Conservation (phyloP, 1,140 invertebrate species). For the Aphelenchoides avenae region DNA sequence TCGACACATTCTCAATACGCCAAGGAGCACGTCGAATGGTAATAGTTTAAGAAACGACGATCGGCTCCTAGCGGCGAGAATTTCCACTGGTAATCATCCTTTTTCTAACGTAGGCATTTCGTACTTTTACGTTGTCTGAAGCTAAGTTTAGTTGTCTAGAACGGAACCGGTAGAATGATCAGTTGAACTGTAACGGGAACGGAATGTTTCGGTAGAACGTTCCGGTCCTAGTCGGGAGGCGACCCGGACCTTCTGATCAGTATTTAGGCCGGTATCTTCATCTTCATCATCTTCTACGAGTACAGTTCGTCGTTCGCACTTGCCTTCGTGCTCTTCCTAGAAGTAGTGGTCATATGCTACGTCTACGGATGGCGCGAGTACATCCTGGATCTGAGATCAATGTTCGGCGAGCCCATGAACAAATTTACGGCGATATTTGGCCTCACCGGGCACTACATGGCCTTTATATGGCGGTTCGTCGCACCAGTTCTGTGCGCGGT, state of each 20-base stretch:
- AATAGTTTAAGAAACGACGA: too few relatives aligned
- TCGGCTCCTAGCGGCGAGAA: too few relatives aligned
- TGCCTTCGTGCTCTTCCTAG: slow-evolving; percentile 16
- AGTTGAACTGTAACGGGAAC: too few relatives aligned
- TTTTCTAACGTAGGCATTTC: too few relatives aligned
- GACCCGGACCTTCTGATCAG: not conserved
- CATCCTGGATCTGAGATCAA: slow-evolving; percentile 11
- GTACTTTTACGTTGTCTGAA: too few relatives aligned
- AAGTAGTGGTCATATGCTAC: slow-evolving; percentile 12
- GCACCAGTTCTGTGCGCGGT: slow-evolving; percentile 6
- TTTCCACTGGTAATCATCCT: too few relatives aligned
- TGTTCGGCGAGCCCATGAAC: slow-evolving; percentile 13
- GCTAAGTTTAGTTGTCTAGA: too few relatives aligned
- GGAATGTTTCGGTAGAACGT: too few relatives aligned
- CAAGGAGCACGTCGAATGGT: too few relatives aligned
- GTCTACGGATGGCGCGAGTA: slow-evolving; percentile 14
- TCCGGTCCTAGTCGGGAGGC: not conserved
- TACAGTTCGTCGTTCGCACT: slow-evolving; percentile 21
- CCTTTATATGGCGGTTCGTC: slow-evolving; percentile 15
- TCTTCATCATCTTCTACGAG: slow-evolving; percentile 24
- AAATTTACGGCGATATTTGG: slow-evolving; percentile 13
- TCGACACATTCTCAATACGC: slow-evolving; percentile 1
- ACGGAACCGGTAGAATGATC: too few relatives aligned
- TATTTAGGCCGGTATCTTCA: slow-evolving; percentile 24
- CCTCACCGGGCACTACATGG: slow-evolving; percentile 10